These are phyloP conservation scores for Oryzias curvinotus DNA, from an alignment of 2,113 vertebrate genomes.

Conservation along the genomic window DNA sequence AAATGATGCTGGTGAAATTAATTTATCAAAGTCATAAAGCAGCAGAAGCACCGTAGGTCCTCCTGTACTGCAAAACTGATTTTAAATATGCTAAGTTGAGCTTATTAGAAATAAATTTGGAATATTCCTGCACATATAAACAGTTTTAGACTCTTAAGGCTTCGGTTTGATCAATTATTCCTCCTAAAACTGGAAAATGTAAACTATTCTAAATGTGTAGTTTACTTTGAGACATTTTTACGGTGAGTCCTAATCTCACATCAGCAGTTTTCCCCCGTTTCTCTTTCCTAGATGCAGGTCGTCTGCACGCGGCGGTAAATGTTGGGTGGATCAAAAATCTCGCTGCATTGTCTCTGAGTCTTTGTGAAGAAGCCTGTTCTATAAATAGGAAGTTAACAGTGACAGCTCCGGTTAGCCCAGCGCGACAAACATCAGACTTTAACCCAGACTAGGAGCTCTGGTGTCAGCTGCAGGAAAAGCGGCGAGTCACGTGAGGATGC, in stretches of 20 bases:
- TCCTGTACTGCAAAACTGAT: no score
- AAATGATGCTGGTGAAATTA: no score
- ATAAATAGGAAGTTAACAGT: conserved; percentile 70
- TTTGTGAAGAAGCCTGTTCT: conserved; percentile 55
- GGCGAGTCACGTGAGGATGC: conserved; percentile 37
- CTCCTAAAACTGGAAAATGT: no score
- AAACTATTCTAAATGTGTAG: no score
- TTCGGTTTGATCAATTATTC: no score
- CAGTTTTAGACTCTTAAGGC: no score
- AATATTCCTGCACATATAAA: no score
- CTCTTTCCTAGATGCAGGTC: not conserved
- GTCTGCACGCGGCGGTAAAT: not conserved
- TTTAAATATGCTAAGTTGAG: no score
- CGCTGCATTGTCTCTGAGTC: conserved; percentile 60
- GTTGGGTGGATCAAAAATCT: conserved; percentile 43
- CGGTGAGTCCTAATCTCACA: not conserved
- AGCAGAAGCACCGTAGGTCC: no score
- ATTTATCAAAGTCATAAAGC: no score
- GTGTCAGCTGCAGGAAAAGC: conserved; percentile 39
- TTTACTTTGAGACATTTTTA: no score
- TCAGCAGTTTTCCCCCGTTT: not conserved
- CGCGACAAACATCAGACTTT: conserved; percentile 60
- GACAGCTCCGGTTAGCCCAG: conserved; percentile 70
- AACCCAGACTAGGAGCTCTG: conserved; percentile 61
- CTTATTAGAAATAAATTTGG: no score